Conservation (phyloP, 1,140 invertebrate species). For the Drosophila lacertosa region DNA sequence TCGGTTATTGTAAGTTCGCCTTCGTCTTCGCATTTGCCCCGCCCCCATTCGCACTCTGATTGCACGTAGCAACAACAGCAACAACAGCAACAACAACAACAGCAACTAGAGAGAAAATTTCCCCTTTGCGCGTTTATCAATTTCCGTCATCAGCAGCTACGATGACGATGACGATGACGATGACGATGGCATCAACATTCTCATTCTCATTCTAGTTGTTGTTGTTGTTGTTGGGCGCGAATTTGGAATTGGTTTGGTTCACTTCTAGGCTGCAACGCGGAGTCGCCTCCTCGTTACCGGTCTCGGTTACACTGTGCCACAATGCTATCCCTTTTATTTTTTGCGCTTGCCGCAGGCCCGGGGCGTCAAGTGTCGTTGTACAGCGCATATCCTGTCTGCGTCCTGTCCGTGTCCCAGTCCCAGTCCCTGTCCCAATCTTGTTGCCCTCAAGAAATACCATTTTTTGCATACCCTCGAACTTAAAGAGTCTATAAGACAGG, state of each 20-base stretch:
- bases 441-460: constrained; percentile 17
- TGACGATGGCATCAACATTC: constrained; percentile 11
- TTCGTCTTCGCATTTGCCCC: not conserved
- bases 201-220: not conserved
- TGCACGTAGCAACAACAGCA: constrained; percentile 56
- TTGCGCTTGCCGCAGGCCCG: constrained; percentile 31
- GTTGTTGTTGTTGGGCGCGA: constrained; percentile 1
- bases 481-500: not conserved
- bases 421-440: not conserved
- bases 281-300: not conserved
- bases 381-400: constrained; percentile 40
- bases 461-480: constrained; percentile 10
- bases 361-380: constrained; percentile 39
- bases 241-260: constrained; percentile 10
- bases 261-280: constrained; percentile 9
- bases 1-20: constrained; percentile 55
- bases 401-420: constrained; percentile 9
- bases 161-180: constrained; percentile 37
- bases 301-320: constrained; percentile 4
- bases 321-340: constrained; percentile 47
- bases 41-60: constrained; percentile 37
- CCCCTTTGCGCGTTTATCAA: constrained; percentile 79
- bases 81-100: constrained; percentile 9
- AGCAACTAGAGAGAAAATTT: too few species aligned
- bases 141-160: constrained; percentile 73